Evolutionary conservation across 2,797 vertebrate species (phyloP).

Genomic region (Cyprinodon diabolis): DNA sequence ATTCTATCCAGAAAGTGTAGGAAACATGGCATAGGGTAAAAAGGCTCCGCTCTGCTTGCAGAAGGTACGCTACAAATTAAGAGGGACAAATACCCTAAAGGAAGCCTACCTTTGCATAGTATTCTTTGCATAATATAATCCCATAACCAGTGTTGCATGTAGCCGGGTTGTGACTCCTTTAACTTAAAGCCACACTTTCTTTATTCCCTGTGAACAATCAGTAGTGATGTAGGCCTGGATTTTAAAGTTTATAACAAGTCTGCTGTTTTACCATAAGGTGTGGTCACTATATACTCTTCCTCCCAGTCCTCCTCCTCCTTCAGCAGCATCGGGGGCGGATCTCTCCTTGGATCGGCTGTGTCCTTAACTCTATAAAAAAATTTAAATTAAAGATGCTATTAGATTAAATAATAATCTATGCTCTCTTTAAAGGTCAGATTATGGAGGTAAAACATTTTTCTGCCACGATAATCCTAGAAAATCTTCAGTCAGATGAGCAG

Average conservation of each 20-base stretch:
- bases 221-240: neutral
- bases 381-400: neutral
- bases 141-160: no score
- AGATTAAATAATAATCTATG: neutral
- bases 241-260: neutral
- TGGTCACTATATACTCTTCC: constrained; percentile 48
- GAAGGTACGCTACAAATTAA: no score
- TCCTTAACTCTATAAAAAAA: constrained; percentile 21
- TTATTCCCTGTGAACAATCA: neutral
- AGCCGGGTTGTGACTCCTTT: no score
- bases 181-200: no score
- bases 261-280: constrained; percentile 67
- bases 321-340: neutral
- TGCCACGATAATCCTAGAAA: neutral
- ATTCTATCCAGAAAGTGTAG: no score
- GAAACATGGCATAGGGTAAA: no score
- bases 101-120: no score
- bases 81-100: no score
- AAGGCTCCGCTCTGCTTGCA: no score
- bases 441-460: neutral
- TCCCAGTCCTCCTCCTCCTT: constrained; percentile 79
- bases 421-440: neutral
- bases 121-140: no score
- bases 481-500: neutral
- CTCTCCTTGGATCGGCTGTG: neutral